Evolutionary conservation across 2,888 invertebrate species (phyloP), one percentile per base, ranked within the genome.

Genomic region (Himalopsyche anomala): DNA sequence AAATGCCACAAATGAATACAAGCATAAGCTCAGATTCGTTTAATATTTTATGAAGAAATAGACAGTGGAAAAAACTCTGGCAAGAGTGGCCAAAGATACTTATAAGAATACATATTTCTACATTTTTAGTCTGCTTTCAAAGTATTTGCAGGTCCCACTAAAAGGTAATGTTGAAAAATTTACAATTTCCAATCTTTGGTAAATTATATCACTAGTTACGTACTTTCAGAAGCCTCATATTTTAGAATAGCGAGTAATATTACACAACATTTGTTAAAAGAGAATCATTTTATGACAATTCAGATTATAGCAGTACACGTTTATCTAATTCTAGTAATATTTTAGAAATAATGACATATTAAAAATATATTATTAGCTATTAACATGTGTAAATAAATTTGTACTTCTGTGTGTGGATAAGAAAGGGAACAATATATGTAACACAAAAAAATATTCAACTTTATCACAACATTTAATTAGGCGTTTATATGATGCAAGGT

Each of bases 381-480:
- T 74, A 74, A 74, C 74, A 38, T 74, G 74, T 36, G 74, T 74
- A 74, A 74, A 74, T 74, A 74, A 74, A 74, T 74, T 81, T 81
- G 81, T 81, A 81, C 54, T 81, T 51, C 81, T 81, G 81, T 81
- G 45, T 42, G 54, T 19, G 42, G 81, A 81, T 81, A 54, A 81
- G 54, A 81, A 42, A 81, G 40, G 54, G 40, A 81, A 51, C 74
- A 36, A 74, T 62, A 62, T 62, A 62, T 62, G 28, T 62, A 9
- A 62, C 12, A 74, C 74, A 38, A 74, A 74, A 38, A 81, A n/a
- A 42, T 80, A 80, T 81, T 81, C 45, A 45, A 81, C 12, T n/a
- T 81, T 81, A 81, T 81, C 81, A 81, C 81, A 81, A 81, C 54
- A 81, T 74, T 74, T 15, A 28, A 81, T 19, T 81, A 81, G 54